phyloP scores from a whole-genome alignment of 2,113 vertebrate species.

The Corynorhinus townsendii region DNA sequence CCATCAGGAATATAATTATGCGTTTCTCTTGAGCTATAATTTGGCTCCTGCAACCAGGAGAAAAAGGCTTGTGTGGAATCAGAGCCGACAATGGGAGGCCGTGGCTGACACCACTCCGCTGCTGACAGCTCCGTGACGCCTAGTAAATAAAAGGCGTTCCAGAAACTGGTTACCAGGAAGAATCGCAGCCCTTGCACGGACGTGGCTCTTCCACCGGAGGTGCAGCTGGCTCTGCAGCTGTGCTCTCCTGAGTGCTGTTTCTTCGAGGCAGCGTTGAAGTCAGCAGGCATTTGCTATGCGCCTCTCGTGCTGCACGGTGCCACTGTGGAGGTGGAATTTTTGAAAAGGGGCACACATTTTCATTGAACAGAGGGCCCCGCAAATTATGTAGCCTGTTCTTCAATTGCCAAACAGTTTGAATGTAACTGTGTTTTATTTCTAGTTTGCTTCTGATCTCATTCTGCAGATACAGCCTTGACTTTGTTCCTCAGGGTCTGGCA shows the following conservation, averaged over 20 bases:
- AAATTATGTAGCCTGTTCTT: neutral
- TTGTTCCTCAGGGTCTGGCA: neutral
- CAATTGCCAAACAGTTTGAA: neutral
- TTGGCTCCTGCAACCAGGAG: constrained; percentile 70
- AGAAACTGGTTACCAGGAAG: neutral
- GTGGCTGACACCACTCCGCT: neutral
- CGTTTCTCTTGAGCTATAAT: constrained; percentile 74
- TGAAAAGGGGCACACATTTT: neutral
- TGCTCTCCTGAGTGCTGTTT: neutral
- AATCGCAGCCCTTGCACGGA: neutral
- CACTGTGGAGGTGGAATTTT: neutral
- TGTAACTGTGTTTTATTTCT: neutral
- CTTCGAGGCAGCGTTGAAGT: neutral
- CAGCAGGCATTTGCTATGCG: neutral
- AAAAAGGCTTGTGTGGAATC: constrained; percentile 65
- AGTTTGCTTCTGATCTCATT: neutral
- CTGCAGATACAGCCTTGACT: neutral
- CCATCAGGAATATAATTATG: constrained; percentile 70
- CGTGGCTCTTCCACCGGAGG: neutral
- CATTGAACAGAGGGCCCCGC: neutral
- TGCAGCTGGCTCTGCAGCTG: neutral
- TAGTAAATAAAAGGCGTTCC: neutral
- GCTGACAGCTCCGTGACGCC: constrained; percentile 21
- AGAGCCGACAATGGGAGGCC: constrained; percentile 61
- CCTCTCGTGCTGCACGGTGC: no score